These are phyloP conservation scores for Nomada fabriciana DNA, from an alignment of 2,888 invertebrate species.

Conservation along the genomic window DNA sequence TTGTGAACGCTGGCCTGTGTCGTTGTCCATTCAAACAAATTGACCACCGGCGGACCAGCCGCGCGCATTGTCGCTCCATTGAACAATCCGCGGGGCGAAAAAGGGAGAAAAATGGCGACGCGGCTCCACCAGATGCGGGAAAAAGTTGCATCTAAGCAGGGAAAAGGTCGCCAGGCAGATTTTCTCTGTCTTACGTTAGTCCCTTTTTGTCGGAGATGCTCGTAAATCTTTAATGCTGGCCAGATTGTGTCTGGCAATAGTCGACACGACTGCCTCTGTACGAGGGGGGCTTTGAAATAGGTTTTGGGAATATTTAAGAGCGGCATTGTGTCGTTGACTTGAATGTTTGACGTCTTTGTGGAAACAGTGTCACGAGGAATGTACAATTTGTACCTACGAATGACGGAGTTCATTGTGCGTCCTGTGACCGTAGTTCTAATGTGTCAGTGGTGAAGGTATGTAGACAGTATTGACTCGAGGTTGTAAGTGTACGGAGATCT, in stretches of 20 bases:
- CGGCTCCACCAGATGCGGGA: conserved; percentile 68
- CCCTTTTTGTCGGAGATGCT: conserved; percentile 1
- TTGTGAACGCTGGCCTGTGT: conserved; percentile 65
- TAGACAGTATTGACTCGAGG: no score
- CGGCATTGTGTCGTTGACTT: not conserved
- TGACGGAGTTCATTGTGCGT: not conserved
- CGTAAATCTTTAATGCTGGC: conserved; percentile 31
- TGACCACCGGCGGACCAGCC: conserved; percentile 75
- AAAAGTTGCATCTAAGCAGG: conserved; percentile 20
- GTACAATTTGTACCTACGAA: no score
- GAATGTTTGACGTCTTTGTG: not conserved
- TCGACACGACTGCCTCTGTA: not conserved
- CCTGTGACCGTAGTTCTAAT: no score
- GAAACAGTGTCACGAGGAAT: not conserved
- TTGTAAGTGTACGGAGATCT: no score
- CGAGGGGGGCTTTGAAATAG: no score
- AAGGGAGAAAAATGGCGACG: conserved; percentile 69
- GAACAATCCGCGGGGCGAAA: conserved; percentile 75
- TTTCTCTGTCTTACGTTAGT: conserved; percentile 19
- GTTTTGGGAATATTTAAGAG: not conserved
- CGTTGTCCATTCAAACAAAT: conserved; percentile 79
- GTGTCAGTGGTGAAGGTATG: no score
- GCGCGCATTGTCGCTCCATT: conserved; percentile 73
- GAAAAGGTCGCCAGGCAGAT: conserved; percentile 20
- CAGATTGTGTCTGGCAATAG: not conserved